A percentile compares a stretch with the other conserved stretches of the same genome.
Conservation (phyloP, 2,113 vertebrate species). For the Podarcis muralis region DNA sequence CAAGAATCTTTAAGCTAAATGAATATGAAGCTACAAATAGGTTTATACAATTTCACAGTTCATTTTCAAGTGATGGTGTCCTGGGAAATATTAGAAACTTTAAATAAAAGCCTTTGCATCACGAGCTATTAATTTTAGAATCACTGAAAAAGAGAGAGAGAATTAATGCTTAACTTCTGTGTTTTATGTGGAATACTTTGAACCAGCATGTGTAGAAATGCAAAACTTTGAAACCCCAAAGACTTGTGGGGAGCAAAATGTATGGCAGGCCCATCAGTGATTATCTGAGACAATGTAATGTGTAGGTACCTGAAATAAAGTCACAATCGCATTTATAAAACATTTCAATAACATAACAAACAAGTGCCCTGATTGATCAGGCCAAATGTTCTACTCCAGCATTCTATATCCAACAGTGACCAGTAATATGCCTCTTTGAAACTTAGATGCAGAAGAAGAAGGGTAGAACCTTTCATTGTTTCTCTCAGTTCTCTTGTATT, state of each 20-base stretch:
- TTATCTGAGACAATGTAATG: not conserved
- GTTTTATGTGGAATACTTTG: not conserved
- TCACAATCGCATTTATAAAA: not conserved
- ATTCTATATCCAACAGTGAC: not conserved
- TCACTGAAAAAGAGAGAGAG: not conserved
- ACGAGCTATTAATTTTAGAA: slow-evolving; percentile 27
- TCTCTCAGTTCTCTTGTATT: not conserved
- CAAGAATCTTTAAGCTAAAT: slow-evolving; percentile 35
- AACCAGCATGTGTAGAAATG: not conserved
- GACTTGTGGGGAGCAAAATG: not conserved
- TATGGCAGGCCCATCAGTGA: not conserved
- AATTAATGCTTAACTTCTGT: not conserved
- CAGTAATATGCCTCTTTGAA: not conserved
- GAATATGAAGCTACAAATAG: slow-evolving; percentile 31
- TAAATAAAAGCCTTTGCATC: slow-evolving; percentile 28
- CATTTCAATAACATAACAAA: not conserved
- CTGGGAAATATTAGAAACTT: slow-evolving; percentile 30
- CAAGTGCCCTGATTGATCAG: not conserved
- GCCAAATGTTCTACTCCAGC: not conserved
- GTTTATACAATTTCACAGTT: slow-evolving; percentile 25
- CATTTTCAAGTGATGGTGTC: slow-evolving; percentile 20
- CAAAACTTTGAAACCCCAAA: not conserved
- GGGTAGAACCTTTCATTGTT: not conserved
- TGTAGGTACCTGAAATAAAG: not conserved
- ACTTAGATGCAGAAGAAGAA: not conserved